Evolutionary conservation across 2,888 invertebrate species (phyloP).

Genomic region (Lasius platythorax): DNA sequence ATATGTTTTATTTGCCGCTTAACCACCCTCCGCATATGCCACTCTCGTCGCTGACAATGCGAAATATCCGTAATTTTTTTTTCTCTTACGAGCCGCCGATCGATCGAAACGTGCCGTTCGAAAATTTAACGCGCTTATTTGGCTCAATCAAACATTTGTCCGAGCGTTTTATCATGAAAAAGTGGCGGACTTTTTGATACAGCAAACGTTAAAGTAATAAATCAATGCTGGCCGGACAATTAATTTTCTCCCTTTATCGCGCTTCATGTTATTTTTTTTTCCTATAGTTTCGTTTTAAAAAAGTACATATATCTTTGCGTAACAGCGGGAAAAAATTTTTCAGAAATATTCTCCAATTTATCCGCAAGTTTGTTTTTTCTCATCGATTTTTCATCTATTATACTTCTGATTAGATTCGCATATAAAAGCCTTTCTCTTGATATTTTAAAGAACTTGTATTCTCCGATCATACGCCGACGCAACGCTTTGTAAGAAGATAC

Average conservation of each 20-base stretch:
- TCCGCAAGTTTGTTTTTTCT: background rate
- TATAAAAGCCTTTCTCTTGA: slow-evolving; percentile 50
- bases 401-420: background rate
- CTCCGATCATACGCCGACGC: slow-evolving; percentile 49
- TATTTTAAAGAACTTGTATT: slow-evolving; percentile 36
- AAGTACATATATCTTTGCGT: background rate
- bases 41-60: slow-evolving; percentile 17
- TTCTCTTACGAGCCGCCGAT: slow-evolving; percentile 54
- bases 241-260: slow-evolving; percentile 65
- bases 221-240: slow-evolving; percentile 70
- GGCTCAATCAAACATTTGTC: slow-evolving; percentile 77
- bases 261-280: background rate
- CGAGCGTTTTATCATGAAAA: slow-evolving; percentile 65
- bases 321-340: background rate
- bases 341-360: background rate
- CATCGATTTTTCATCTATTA: background rate
- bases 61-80: slow-evolving; percentile 54
- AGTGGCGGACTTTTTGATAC: slow-evolving; percentile 72
- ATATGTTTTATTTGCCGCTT: slow-evolving; percentile 82
- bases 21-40: slow-evolving; percentile 47
- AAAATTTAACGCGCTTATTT: slow-evolving; percentile 78
- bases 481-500: slow-evolving; percentile 66
- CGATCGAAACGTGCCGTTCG: slow-evolving; percentile 68
- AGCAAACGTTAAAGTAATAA: slow-evolving; percentile 76
- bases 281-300: background rate